These are phyloP conservation scores for Epinotia ramella DNA, from an alignment of 2,888 invertebrate species.

Conservation along the genomic window DNA sequence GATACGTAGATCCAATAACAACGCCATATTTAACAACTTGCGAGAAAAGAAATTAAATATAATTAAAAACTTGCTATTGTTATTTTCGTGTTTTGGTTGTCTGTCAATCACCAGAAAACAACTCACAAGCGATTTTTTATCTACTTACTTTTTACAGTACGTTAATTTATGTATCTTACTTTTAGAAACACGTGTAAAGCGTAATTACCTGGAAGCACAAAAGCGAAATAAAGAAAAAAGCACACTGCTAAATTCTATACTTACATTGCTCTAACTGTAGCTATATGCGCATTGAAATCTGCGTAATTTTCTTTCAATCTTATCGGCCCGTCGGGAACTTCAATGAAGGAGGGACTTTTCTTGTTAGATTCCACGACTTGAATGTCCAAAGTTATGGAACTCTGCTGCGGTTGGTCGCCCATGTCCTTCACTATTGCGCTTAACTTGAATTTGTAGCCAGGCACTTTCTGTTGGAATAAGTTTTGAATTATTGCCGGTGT, in stretches of 20 bases:
- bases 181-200: neutral
- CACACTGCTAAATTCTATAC: conserved; percentile 60
- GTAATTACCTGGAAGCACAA: conserved; percentile 1
- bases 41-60: no score
- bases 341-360: conserved; percentile 91
- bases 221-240: neutral
- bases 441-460: conserved; percentile 88
- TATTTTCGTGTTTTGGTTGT: neutral
- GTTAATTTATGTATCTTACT: no score
- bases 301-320: conserved; percentile 90
- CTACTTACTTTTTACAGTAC: no score
- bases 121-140: neutral
- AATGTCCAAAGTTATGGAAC: conserved; percentile 92
- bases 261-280: conserved; percentile 89
- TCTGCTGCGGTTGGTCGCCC: conserved; percentile 87
- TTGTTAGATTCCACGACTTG: conserved; percentile 94
- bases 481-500: conserved; percentile 27
- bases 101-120: neutral
- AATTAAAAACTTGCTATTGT: neutral
- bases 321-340: conserved; percentile 86
- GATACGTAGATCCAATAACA: no score
- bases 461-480: conserved; percentile 80
- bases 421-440: conserved; percentile 92
- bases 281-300: conserved; percentile 89
- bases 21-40: no score